phyloP scores from a whole-genome alignment of 2,113 vertebrate species.

The Dasyurus viverrinus region DNA sequence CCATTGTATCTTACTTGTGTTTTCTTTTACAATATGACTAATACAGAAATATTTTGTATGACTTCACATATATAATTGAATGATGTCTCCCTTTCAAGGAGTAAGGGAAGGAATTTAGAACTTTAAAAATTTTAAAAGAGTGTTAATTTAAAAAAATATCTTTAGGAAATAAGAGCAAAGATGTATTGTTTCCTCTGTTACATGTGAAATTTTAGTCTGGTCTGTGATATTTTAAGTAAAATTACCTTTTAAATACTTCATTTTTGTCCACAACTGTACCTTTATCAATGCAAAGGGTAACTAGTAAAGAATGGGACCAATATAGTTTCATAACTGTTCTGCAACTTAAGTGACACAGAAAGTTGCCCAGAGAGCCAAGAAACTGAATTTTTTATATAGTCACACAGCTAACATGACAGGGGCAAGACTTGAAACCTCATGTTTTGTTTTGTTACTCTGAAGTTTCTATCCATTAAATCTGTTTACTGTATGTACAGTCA shows the following conservation, averaged over 20 bases:
- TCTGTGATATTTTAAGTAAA: background rate
- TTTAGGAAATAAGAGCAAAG: background rate
- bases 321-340: background rate
- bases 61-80: background rate
- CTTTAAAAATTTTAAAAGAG: background rate
- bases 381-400: background rate
- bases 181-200: background rate
- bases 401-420: background rate
- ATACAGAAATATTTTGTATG: background rate
- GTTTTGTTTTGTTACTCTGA: background rate
- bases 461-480: background rate
- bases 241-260: background rate
- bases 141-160: background rate
- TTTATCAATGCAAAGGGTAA: background rate
- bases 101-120: background rate
- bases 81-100: background rate
- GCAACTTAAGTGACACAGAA: background rate
- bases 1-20: background rate
- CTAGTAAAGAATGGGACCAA: background rate
- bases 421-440: background rate
- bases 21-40: background rate
- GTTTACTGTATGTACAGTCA: background rate
- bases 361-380: background rate
- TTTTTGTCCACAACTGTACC: background rate
- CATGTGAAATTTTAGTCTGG: background rate